These are phyloP conservation scores for Blastobasis adustella DNA, from an alignment of 2,888 invertebrate species.

Conservation along the genomic window DNA sequence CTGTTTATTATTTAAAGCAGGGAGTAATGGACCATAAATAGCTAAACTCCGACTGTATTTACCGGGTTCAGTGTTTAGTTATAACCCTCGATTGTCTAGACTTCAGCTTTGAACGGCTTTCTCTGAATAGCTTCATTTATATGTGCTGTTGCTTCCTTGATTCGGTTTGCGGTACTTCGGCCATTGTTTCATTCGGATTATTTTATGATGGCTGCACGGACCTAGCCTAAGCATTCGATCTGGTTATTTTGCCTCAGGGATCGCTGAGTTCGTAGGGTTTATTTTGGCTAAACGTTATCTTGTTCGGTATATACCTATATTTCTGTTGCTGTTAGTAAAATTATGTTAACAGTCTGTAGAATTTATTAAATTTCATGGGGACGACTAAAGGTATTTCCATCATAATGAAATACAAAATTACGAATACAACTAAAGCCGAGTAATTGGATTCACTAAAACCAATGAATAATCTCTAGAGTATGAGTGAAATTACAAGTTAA, in stretches of 20 bases:
- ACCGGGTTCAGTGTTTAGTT: slow-evolving; percentile 7
- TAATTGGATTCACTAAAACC: too few species aligned
- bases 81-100: slow-evolving; percentile 16
- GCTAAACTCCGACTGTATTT: background rate
- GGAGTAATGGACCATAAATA: too few species aligned
- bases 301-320: too few species aligned
- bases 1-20: too few species aligned
- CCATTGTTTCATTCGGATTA: slow-evolving; percentile 5
- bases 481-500: too few species aligned
- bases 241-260: background rate
- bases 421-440: too few species aligned
- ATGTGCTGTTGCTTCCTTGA: slow-evolving; percentile 16
- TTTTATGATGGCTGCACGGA: slow-evolving; percentile 3
- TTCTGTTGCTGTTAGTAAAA: too few species aligned
- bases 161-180: slow-evolving; percentile 22
- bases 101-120: slow-evolving; percentile 10
- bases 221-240: background rate
- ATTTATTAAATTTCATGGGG: too few species aligned
- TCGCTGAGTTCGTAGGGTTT: background rate
- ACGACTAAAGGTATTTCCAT: too few species aligned
- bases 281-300: background rate
- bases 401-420: too few species aligned
- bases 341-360: too few species aligned
- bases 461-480: too few species aligned
- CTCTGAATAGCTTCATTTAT: slow-evolving; percentile 11